A percentile compares a stretch with the other conserved stretches of the same genome.
phyloP scores from a whole-genome alignment of 2,888 invertebrate genomes.

The Nymphalis urticae region DNA sequence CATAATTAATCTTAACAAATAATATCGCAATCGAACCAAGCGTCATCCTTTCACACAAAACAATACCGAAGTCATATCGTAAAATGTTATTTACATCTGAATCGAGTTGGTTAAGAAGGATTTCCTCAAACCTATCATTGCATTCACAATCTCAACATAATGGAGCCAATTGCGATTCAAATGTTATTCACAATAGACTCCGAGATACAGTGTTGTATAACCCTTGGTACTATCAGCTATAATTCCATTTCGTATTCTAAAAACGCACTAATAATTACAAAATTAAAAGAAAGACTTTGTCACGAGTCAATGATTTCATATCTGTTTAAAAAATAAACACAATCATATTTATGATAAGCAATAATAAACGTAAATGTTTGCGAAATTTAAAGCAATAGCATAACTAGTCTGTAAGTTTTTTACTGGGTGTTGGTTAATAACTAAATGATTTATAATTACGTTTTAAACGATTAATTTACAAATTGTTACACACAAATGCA shows the following conservation, averaged over 20 bases:
- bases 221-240: neutral
- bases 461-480: slow-evolving; percentile 31
- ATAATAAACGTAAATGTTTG: too few species aligned
- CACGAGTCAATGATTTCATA: too few species aligned
- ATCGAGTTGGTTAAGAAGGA: slow-evolving; percentile 27
- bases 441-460: neutral
- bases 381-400: too few species aligned
- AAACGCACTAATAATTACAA: neutral
- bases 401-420: too few species aligned
- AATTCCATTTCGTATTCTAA: neutral
- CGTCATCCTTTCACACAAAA: slow-evolving; percentile 14
- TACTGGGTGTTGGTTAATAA: neutral
- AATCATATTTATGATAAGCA: too few species aligned
- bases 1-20: too few species aligned
- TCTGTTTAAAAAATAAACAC: too few species aligned
- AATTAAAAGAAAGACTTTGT: neutral
- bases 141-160: slow-evolving; percentile 45
- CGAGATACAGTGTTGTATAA: slow-evolving; percentile 7
- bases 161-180: slow-evolving; percentile 51
- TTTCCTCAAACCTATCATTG: slow-evolving; percentile 30
- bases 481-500: slow-evolving; percentile 17
- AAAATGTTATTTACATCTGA: slow-evolving; percentile 29
- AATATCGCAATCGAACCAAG: slow-evolving; percentile 17
- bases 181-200: slow-evolving; percentile 46
- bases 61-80: slow-evolving; percentile 1